These are phyloP conservation scores for Scaptomyza hsui DNA, from an alignment of 1,140 invertebrate species.

Conservation along the genomic window DNA sequence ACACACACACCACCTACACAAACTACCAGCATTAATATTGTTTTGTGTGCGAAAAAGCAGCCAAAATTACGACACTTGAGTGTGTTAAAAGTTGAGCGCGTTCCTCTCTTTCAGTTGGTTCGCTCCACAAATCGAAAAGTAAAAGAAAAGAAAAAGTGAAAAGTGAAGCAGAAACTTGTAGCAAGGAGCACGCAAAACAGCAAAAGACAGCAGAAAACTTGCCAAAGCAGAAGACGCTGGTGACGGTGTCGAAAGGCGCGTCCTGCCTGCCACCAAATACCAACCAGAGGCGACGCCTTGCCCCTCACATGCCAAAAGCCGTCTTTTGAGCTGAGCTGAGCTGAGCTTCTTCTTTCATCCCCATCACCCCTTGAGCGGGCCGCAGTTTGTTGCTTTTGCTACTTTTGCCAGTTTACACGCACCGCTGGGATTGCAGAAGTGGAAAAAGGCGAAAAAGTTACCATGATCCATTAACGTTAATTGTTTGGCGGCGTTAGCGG, in stretches of 20 bases:
- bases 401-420: slow-evolving; percentile 81
- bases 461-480: slow-evolving; percentile 83
- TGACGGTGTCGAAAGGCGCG: slow-evolving; percentile 74
- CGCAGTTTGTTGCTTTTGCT: slow-evolving; percentile 74
- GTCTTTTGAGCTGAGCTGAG: slow-evolving; percentile 19
- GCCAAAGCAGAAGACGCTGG: slow-evolving; percentile 38
- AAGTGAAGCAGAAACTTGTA: slow-evolving; percentile 72
- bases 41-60: slow-evolving; percentile 81
- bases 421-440: slow-evolving; percentile 80
- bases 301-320: slow-evolving; percentile 28
- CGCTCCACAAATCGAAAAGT: slow-evolving; percentile 70
- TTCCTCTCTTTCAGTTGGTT: slow-evolving; percentile 34
- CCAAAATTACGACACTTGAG: slow-evolving; percentile 82
- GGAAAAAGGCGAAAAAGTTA: slow-evolving; percentile 81
- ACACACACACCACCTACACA: slow-evolving; percentile 7
- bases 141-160: slow-evolving; percentile 73
- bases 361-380: background rate
- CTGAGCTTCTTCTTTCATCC: background rate
- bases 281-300: background rate
- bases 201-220: slow-evolving; percentile 80
- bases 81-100: slow-evolving; percentile 81
- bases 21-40: slow-evolving; percentile 82
- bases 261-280: slow-evolving; percentile 27
- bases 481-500: slow-evolving; percentile 72
- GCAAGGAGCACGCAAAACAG: slow-evolving; percentile 70